Percentiles rank a stretch among this genome's conserved stretches.
Conservation (phyloP, 1,140 invertebrate genomes). For the Hycleus cichorii region DNA sequence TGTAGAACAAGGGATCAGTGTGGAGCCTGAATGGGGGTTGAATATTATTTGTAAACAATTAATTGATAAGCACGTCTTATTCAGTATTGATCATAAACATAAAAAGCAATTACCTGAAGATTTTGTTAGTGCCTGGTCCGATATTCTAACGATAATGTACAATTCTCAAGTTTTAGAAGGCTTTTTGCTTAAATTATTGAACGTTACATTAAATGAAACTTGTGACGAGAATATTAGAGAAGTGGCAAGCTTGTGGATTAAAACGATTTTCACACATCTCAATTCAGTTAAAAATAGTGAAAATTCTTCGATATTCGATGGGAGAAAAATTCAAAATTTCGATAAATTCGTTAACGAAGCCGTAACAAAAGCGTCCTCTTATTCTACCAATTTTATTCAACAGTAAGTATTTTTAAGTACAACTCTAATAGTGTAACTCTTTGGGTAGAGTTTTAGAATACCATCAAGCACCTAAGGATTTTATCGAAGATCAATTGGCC, state of each 20-base stretch:
- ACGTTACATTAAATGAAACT: too few species aligned
- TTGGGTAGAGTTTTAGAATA: constrained; percentile 14
- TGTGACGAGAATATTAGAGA: neutral
- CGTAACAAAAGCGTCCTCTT: neutral
- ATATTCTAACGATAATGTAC: too few species aligned
- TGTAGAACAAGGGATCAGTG: neutral
- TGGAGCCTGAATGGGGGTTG: neutral
- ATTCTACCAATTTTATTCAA: constrained; percentile 5
- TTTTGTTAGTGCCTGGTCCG: too few species aligned
- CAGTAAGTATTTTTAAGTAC: constrained; percentile 3
- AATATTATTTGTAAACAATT: too few species aligned
- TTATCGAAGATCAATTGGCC: constrained; percentile 1
- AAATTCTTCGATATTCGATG: neutral
- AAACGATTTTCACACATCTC: constrained; percentile 18
- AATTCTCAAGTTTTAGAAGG: too few species aligned
- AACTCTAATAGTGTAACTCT: constrained; percentile 15
- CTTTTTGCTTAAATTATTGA: too few species aligned
- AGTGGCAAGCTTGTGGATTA: constrained; percentile 25
- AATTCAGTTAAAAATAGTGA: neutral
- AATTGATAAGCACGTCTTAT: too few species aligned
- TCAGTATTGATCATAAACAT: too few species aligned
- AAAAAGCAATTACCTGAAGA: too few species aligned
- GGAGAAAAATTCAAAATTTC: neutral
- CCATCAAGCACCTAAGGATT: constrained; percentile 5
- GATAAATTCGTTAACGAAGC: constrained; percentile 6